Evolutionary conservation across 1,140 invertebrate genomes (phyloP), one percentile per base, ranked within the genome.

Genomic region (Drosophila watanabei): DNA sequence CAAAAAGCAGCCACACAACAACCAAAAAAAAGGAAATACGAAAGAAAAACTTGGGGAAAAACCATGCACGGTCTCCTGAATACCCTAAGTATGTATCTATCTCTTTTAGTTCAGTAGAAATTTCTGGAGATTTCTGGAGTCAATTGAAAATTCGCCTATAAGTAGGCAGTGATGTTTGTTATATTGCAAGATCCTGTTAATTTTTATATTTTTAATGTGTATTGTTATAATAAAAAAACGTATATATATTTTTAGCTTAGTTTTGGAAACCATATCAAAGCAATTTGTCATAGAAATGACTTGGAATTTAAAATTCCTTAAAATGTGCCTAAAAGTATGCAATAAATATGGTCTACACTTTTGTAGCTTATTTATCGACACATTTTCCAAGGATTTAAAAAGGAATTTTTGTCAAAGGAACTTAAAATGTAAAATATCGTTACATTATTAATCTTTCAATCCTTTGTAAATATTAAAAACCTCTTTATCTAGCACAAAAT

Each of bases 1-100:
- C 54, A 73, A 75, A 61, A 60, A 61, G 46, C 71, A 35, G 45
- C 45, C 32, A 30, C 48, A 60, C 16, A 59, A 48, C 32, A 54
- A 66, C n/a, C 72, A 65, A 65, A 41, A 48, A 49, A 32, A 51
- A 57, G 70, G 52, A 65, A 35, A 48, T 20, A 41, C 18, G 16
- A 41, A 32, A 16, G 60, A 13, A 64, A 68, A 69, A 32, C 2
- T 1, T 16, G 3, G 32, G n/a, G 10, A 13, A 28, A 69, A 33
- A 16, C 16, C 11, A 16, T 18, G 20, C 2, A 13, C 13, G 48
- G 13, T 52, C 1, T 24, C 2, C 18, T 6, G 18, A 70, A 70
- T 70, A 70, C 68, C 46, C 61, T 70, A n/a, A 3, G 2, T 1
- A 6, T 24, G 35, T 28, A 56, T 37, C 0, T 16, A 9, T 20